Conservation (phyloP, 2,888 invertebrate genomes). For the Conus canariensis region DNA sequence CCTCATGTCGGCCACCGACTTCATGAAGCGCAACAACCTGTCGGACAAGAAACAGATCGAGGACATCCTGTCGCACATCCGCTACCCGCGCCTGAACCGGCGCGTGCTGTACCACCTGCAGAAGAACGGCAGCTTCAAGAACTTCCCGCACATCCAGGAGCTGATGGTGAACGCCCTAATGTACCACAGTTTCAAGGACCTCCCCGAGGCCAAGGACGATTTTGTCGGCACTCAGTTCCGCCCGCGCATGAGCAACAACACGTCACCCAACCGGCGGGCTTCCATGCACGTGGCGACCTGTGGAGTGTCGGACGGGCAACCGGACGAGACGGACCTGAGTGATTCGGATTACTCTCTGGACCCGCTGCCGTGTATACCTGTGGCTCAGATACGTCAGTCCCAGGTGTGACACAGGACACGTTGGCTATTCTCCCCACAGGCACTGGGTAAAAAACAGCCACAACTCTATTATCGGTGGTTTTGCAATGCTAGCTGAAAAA, state of each 20-base stretch:
- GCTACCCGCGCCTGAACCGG: constrained; percentile 70
- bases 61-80: constrained; percentile 71
- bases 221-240: constrained; percentile 68
- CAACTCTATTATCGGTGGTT: neutral
- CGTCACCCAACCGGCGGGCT: constrained; percentile 30
- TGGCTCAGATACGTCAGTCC: constrained; percentile 29
- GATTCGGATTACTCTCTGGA: constrained; percentile 24
- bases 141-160: constrained; percentile 71
- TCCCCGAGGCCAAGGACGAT: constrained; percentile 69
- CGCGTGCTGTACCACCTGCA: constrained; percentile 72
- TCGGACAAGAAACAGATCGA: constrained; percentile 71
- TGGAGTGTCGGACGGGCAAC: constrained; percentile 22
- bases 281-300: constrained; percentile 41
- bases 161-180: constrained; percentile 68
- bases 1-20: constrained; percentile 72
- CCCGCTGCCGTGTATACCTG: neutral
- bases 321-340: neutral
- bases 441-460: too few species aligned
- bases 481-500: neutral
- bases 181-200: constrained; percentile 73
- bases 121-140: constrained; percentile 72
- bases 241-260: constrained; percentile 37
- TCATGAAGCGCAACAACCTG: constrained; percentile 73
- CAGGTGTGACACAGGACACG: constrained; percentile 18
- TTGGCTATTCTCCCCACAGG: too few species aligned